Evolutionary conservation across 2,797 vertebrate species (phyloP).

Genomic region (Hydrophis major): DNA sequence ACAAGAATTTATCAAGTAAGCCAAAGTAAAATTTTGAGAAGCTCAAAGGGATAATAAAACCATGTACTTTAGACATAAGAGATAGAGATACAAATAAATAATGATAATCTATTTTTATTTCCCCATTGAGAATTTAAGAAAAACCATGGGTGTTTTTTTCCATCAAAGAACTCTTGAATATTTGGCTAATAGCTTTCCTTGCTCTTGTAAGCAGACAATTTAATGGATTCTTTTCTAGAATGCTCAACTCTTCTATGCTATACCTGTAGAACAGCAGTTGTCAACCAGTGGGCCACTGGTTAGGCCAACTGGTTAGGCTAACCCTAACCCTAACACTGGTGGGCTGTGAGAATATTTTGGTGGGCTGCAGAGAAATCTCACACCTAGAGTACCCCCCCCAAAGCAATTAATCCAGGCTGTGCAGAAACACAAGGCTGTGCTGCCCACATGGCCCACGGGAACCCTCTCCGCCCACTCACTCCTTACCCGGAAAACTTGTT

Average conservation of each 20-base stretch:
- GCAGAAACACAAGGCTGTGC: no score
- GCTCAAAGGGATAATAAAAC: background rate
- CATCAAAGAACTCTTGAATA: slow-evolving; percentile 18
- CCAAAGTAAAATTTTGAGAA: background rate
- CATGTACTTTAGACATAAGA: slow-evolving; percentile 13
- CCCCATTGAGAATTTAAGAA: slow-evolving; percentile 9
- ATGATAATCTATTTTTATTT: background rate
- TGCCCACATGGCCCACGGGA: no score
- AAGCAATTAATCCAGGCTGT: no score
- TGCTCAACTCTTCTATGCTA: background rate
- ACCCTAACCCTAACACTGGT: no score
- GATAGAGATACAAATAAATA: slow-evolving; percentile 24
- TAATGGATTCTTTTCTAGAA: slow-evolving; percentile 10
- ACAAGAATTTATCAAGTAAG: background rate
- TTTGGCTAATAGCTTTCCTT: slow-evolving; percentile 40
- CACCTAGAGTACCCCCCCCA: no score
- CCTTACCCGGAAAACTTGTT: no score
- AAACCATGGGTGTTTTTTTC: slow-evolving; percentile 6
- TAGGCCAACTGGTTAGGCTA: no score
- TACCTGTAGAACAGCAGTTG: no score
- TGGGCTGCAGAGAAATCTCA: no score
- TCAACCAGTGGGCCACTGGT: no score
- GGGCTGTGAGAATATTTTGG: no score
- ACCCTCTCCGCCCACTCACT: no score
- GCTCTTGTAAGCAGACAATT: slow-evolving; percentile 2